A percentile compares a stretch with the other conserved stretches of the same genome.
phyloP scores from a whole-genome alignment of 2,888 invertebrate species.

The Kryphioiulus occultus region DNA sequence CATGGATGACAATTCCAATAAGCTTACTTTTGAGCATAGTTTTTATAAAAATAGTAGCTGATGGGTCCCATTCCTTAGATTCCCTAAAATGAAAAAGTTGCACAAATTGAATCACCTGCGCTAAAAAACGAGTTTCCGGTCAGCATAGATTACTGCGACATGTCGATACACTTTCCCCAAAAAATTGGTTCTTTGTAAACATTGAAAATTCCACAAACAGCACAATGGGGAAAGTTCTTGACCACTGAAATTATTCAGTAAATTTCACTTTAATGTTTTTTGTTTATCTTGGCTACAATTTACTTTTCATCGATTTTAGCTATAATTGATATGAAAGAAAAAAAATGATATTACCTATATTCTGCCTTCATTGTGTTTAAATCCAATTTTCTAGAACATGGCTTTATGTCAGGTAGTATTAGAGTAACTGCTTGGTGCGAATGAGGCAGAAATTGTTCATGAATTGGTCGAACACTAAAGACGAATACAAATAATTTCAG shows the following conservation, averaged over 20 bases:
- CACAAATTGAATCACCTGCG: no score
- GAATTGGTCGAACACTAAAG: background rate
- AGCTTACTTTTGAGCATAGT: background rate
- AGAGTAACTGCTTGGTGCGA: background rate
- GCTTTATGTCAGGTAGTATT: background rate
- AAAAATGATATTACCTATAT: background rate
- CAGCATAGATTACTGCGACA: background rate
- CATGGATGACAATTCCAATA: background rate
- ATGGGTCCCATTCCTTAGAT: background rate
- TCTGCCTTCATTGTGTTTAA: background rate
- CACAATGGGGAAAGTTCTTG: no score
- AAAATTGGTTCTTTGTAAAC: no score
- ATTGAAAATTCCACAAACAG: no score
- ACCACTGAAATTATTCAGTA: no score
- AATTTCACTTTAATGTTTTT: no score
- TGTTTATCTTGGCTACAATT: no score
- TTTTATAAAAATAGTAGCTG: background rate
- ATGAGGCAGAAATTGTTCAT: background rate
- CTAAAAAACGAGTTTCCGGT: background rate
- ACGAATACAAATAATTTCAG: background rate
- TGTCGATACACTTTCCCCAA: no score
- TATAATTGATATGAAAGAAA: no score
- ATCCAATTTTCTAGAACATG: background rate
- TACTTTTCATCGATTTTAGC: no score
- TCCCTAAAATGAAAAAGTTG: background rate